Evolutionary conservation across 23 tunicate species (phyloP).

Genomic region (Ciona savignyi): DNA sequence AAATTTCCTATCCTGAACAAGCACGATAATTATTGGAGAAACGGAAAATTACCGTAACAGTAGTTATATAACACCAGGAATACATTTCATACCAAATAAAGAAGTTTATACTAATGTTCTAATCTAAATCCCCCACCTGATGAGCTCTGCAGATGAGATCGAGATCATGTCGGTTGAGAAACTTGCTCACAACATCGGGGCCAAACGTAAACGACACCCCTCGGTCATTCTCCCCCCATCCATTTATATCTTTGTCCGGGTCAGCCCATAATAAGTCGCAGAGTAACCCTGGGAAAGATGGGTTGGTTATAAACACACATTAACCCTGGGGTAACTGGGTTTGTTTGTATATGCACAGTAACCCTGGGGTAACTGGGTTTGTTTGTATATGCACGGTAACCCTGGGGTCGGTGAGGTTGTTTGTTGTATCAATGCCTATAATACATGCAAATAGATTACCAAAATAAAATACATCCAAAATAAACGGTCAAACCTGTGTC

Average conservation of each 20-base stretch:
- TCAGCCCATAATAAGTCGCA: conserved; percentile 99
- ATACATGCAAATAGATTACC: background rate
- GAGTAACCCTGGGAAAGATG: conserved; percentile 52
- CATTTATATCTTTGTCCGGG: conserved; percentile 97
- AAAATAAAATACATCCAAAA: background rate
- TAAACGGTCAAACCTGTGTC: conserved; percentile 99
- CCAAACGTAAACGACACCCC: conserved; percentile 99
- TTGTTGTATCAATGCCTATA: background rate
- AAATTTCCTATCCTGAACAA: too few relatives aligned
- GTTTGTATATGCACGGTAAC: too few relatives aligned
- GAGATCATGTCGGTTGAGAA: conserved; percentile 88
- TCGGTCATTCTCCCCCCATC: conserved; percentile 99
- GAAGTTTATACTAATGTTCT: too few relatives aligned
- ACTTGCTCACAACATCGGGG: conserved; percentile 96
- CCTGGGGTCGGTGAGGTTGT: too few relatives aligned
- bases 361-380: too few relatives aligned
- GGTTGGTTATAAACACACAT: background rate
- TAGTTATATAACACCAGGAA: too few relatives aligned
- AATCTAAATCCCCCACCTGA: too few relatives aligned
- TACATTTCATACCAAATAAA: too few relatives aligned
- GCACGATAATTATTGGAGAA: too few relatives aligned
- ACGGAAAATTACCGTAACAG: too few relatives aligned
- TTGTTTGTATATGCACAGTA: too few relatives aligned
- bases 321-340: too few relatives aligned
- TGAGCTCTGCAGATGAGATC: conserved; percentile 98